Percentiles rank a stretch among this genome's conserved stretches.
Evolutionary conservation across 1,140 invertebrate species (phyloP).

Genomic region (Gryon sp.): DNA sequence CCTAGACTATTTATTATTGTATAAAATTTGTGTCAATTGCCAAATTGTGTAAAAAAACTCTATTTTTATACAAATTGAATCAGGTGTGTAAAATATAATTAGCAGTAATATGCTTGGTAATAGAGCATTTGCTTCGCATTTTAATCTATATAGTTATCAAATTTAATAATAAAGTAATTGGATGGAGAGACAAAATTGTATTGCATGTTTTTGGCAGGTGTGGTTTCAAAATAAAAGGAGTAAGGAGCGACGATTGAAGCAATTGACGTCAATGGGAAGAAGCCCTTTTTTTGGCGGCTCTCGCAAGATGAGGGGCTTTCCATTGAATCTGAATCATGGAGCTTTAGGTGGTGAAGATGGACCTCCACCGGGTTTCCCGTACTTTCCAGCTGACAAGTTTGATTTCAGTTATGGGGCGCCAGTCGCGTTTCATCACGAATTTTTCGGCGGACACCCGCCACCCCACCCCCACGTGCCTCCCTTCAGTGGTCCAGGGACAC

Average conservation of each 20-base stretch:
- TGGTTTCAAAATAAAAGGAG: conserved; percentile 99
- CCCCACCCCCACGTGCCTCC: conserved; percentile 87
- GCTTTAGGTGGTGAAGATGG: conserved; percentile 86
- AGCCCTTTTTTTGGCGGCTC: conserved; percentile 93
- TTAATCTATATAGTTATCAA: conserved; percentile 47
- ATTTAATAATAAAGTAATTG: conserved; percentile 35
- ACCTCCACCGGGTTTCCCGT: conserved; percentile 88
- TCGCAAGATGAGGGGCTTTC: conserved; percentile 93
- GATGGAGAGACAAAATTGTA: conserved; percentile 54
- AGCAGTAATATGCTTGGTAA: conserved; percentile 2
- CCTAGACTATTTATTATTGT: too few species aligned
- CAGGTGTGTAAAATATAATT: conserved; percentile 13
- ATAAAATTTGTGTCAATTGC: too few species aligned
- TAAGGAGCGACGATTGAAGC: conserved; percentile 96
- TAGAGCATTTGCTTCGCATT: background rate
- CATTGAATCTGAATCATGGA: conserved; percentile 92
- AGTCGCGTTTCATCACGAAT: conserved; percentile 93
- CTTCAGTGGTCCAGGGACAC: conserved; percentile 86
- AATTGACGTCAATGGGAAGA: conserved; percentile 94
- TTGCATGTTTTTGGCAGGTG: conserved; percentile 84
- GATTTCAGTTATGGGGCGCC: conserved; percentile 93
- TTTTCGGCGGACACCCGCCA: conserved; percentile 86
- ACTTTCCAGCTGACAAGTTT: conserved; percentile 92
- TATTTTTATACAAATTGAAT: conserved; percentile 6
- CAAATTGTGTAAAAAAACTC: background rate